A percentile compares a stretch with the other conserved stretches of the same genome.
Evolutionary conservation across 37 sponge, comb jelly and placozoan species (phyloP).

Genomic region (Cliona cf. orientalis): DNA sequence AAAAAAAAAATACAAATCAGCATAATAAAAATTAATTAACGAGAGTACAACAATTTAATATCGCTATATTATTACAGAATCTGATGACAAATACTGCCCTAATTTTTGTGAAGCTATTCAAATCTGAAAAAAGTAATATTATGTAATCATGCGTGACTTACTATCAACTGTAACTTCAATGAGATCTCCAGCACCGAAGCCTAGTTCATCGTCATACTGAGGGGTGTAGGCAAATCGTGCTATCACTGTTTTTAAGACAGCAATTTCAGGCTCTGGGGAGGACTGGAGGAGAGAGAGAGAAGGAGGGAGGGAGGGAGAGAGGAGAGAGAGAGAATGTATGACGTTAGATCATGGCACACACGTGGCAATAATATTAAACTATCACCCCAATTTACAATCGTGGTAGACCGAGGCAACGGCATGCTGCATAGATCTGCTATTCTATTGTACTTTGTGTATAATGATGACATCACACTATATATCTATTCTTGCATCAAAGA

Average conservation of each 20-base stretch:
- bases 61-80: not conserved
- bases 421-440: too few relatives aligned
- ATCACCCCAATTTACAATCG: too few relatives aligned
- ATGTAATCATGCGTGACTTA: slow-evolving; percentile 29
- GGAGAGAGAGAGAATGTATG: too few relatives aligned
- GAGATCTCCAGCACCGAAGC: slow-evolving; percentile 74
- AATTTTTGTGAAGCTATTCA: not conserved
- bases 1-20: not conserved
- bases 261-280: not conserved
- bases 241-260: slow-evolving; percentile 39
- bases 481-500: too few relatives aligned
- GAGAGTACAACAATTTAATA: not conserved
- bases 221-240: slow-evolving; percentile 73
- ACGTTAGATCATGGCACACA: too few relatives aligned
- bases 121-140: not conserved
- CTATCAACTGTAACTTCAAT: slow-evolving; percentile 71
- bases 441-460: too few relatives aligned
- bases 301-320: too few relatives aligned
- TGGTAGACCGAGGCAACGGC: too few relatives aligned
- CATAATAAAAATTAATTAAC: not conserved
- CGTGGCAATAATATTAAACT: too few relatives aligned
- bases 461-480: too few relatives aligned
- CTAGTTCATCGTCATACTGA: slow-evolving; percentile 70
- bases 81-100: not conserved
- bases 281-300: slow-evolving; percentile 1